Evolutionary conservation across 2,888 invertebrate genomes (phyloP).

Genomic region (Cephus runcator): DNA sequence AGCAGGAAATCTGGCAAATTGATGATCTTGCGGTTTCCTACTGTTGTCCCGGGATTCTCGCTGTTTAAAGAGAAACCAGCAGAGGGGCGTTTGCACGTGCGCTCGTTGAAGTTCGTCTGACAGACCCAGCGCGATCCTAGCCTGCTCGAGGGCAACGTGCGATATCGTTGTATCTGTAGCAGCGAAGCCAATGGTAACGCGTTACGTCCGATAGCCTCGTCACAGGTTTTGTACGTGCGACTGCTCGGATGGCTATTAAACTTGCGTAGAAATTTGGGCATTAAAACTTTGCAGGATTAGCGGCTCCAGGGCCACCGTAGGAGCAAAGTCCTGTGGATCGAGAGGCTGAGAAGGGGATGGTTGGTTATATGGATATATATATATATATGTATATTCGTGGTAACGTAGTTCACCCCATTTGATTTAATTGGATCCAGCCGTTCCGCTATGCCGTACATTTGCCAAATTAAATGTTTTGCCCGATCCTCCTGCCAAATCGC

Average conservation of each 20-base stretch:
- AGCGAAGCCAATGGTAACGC: too few relatives aligned
- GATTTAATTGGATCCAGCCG: slow-evolving; percentile 21
- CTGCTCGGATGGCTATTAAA: background rate
- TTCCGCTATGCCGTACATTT: slow-evolving; percentile 12
- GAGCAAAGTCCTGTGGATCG: background rate
- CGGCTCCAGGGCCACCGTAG: background rate
- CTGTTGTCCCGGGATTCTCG: background rate
- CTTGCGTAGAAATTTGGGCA: background rate
- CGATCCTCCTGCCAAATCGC: background rate
- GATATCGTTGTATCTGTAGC: background rate
- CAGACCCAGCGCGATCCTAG: background rate
- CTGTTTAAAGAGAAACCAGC: background rate
- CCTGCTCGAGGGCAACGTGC: background rate
- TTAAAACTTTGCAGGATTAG: background rate
- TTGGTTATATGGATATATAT: background rate
- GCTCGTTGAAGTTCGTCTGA: background rate
- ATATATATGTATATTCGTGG: background rate
- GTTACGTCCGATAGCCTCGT: too few relatives aligned
- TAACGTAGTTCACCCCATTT: slow-evolving; percentile 17
- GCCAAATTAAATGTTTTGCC: slow-evolving; percentile 18
- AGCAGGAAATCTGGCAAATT: background rate
- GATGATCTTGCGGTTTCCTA: background rate
- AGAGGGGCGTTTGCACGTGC: background rate
- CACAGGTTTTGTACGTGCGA: background rate
- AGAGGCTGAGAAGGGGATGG: background rate